phyloP scores from a whole-genome alignment of 2,797 vertebrate genomes.

The Brachyrhaphis roseni region DNA sequence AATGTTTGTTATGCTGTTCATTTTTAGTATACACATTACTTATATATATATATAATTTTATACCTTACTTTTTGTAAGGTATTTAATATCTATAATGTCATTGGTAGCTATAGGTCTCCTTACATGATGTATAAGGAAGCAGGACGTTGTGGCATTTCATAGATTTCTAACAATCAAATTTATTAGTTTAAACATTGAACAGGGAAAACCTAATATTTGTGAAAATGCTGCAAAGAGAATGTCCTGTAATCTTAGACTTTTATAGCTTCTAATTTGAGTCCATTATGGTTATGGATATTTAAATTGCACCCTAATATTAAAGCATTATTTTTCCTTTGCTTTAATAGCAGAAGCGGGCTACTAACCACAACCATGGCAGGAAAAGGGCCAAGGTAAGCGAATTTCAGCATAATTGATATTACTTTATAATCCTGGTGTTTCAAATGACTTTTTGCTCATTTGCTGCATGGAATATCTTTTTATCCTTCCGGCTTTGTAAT shows the following conservation, averaged over 20 bases:
- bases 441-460: not conserved
- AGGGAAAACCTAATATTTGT: not conserved
- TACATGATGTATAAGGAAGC: not conserved
- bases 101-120: not conserved
- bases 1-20: not conserved
- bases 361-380: slow-evolving; percentile 92
- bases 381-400: slow-evolving; percentile 94
- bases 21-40: not conserved
- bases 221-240: not conserved
- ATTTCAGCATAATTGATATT: not conserved
- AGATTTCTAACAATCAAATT: not conserved
- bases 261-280: not conserved
- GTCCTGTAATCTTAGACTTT: not conserved
- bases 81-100: not conserved
- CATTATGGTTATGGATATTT: not conserved
- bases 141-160: not conserved
- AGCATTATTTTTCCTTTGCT: slow-evolving; percentile 14
- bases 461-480: not conserved
- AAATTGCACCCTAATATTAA: not conserved
- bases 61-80: not conserved
- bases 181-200: not conserved
- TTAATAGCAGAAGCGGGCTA: slow-evolving; percentile 85
- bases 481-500: slow-evolving; percentile 23
- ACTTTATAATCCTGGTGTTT: not conserved
- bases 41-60: not conserved